Base-by-base conservation (phyloP, 2,113 vertebrate species). In the Spermophilus dauricus region DNA sequence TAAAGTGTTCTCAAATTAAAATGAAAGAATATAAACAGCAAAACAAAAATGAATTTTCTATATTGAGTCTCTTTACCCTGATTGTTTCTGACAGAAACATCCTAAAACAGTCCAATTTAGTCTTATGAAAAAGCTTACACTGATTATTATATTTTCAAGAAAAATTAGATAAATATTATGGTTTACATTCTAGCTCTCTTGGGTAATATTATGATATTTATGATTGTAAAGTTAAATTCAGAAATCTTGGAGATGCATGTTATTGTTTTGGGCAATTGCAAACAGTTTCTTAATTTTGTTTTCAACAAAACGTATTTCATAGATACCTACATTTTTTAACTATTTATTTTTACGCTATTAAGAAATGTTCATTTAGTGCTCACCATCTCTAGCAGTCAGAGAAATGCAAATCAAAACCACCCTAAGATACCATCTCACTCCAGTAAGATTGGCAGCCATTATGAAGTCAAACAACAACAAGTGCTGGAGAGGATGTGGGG, bases 81-180 rank as follows among this genome's bases (percentile, higher is more conserved):
- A 9, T 26, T 95, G 32, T 30, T 94, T 97, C 67, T 93, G 78
- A 75, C 24, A 95, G 80, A 92, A 96, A 77, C 14, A 58, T 63
- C 81, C 26, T 93, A 20, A 97, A 97, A 94, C 69, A 73, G 32
- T 14, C 78, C 88, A 88, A 70, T 26, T 89, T 94, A 53, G 51
- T 69, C 1, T 9, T 56, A 84, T 67, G 91, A 63, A 53, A 69
- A 90, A 94, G 7, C 83, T 51, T 0, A 28, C 87, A 91, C 34
- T 95, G 87, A 89, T 95, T 96, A 70, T 80, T 73, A 32, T 67
- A n/a, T 94, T 91, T 97, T 89, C 42, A 89, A 95, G 91, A 97
- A 95, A 83, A 10, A 67, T 82, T 81, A 56, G 32, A 0, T 86
- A 32, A 96, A 89, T 8, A 83, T 8, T 82, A 12, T 76, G 53